Base-by-base conservation (phyloP, 2,797 vertebrate species). In the Pseudomugil tenellus region DNA sequence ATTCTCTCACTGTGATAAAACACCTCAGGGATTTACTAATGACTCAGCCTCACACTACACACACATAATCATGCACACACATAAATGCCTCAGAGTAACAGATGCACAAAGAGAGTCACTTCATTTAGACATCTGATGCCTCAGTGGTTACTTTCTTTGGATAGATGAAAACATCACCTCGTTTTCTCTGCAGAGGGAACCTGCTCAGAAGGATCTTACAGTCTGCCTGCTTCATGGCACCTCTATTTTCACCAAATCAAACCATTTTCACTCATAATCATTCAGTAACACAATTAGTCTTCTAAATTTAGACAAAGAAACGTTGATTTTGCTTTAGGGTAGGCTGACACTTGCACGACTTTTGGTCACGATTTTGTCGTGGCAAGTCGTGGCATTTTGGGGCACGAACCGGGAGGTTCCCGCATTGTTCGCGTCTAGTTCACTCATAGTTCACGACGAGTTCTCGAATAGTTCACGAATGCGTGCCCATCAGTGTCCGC, bases 121-220 rank as follows among this genome's bases (percentile, higher is more conserved):
- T 89, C 68, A 90, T 90, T 87, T 84, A 72, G 76, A 76, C 67
- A 59, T 77, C 34, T 43, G 69, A 72, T 81, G 63, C 81, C 67
- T 83, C 43, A 3, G 48, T 34, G 72, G 75, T 81, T 84, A 63
- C 65, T 55, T 68, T 66, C 54, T 79, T 61, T 61, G 52, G 70
- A 84, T 72, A 54, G 65, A 84, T 83, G 70, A 79, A 81, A 35
- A 70, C 69, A 53, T 85, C 69, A 79, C 61, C 81, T 80, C 70
- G 62, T 81, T 80, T 72, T 62, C 67, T 65, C 70, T 66, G 68
- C 26, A 48, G 81, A 76, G 78, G 52, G 79, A 85, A 70, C 72
- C 77, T 67, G 61, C 67, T 70, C 48, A 0, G 13, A 70, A 72
- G 74, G 43, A 70, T 82, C 76, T 82, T 67, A 71, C 73, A 58